Conservation (phyloP, 2,797 vertebrate genomes). For the Siniperca scherzeri region DNA sequence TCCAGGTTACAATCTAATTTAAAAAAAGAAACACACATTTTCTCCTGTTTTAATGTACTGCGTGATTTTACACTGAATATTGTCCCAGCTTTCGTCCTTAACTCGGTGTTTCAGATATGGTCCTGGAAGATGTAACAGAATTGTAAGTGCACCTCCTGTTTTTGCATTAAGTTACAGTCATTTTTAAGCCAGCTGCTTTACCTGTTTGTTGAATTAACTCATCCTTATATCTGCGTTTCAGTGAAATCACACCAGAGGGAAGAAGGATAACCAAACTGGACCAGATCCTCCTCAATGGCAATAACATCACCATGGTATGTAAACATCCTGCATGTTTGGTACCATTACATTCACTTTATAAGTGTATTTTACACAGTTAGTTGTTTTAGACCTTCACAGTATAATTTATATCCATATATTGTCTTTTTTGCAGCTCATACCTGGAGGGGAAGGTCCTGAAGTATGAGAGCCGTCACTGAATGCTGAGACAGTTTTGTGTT, state of each 20-base stretch:
- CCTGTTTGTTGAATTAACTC: neutral
- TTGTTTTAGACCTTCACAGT: neutral
- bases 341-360: neutral
- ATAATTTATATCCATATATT: rapidly evolving
- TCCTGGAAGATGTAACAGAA: slow-evolving; percentile 93
- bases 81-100: slow-evolving; percentile 70
- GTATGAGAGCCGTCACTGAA: slow-evolving; percentile 82
- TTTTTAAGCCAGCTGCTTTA: neutral
- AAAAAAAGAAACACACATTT: neutral
- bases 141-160: slow-evolving; percentile 85
- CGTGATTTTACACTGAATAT: neutral
- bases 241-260: slow-evolving; percentile 96
- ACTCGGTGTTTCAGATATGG: slow-evolving; percentile 88
- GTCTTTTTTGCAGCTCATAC: slow-evolving; percentile 89
- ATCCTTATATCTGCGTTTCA: slow-evolving; percentile 64
- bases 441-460: slow-evolving; percentile 98
- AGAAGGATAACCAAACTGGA: slow-evolving; percentile 96
- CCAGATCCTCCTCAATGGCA: slow-evolving; percentile 96
- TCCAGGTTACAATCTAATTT: neutral
- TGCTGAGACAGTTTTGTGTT: slow-evolving; percentile 18
- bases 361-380: neutral
- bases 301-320: slow-evolving; percentile 97
- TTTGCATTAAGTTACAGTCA: rapidly evolving
- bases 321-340: neutral
- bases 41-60: neutral